A percentile compares a stretch with the other conserved stretches of the same genome.
phyloP scores from a whole-genome alignment of 1,140 invertebrate genomes.

The Phymastichus coffea region DNA sequence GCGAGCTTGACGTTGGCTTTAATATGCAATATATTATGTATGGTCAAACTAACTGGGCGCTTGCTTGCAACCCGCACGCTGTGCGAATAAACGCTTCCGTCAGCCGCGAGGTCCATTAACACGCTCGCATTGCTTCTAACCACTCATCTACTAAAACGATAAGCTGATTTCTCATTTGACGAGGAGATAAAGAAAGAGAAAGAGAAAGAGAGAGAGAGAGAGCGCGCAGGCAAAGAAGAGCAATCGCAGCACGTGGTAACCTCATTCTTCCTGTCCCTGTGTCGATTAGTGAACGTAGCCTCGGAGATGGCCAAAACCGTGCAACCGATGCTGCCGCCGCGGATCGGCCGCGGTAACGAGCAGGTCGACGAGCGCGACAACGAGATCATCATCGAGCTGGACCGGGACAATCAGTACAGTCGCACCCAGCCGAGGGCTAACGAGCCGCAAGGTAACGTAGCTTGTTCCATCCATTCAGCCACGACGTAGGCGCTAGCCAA shows the following conservation, averaged over 20 bases:
- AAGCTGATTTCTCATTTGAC: too few relatives aligned
- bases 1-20: too few relatives aligned
- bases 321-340: slow-evolving; percentile 48
- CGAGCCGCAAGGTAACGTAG: slow-evolving; percentile 56
- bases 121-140: too few relatives aligned
- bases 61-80: background rate
- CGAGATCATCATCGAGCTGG: slow-evolving; percentile 58
- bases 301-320: slow-evolving; percentile 54
- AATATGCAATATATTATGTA: too few relatives aligned
- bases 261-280: slow-evolving; percentile 13
- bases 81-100: background rate
- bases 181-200: background rate
- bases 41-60: too few relatives aligned
- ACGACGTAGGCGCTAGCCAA: too few relatives aligned
- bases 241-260: background rate
- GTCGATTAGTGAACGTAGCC: slow-evolving; percentile 52
- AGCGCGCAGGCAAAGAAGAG: background rate
- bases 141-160: too few relatives aligned
- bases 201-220: background rate
- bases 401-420: slow-evolving; percentile 57
- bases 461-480: background rate
- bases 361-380: slow-evolving; percentile 53
- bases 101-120: too few relatives aligned
- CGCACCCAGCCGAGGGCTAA: slow-evolving; percentile 56
- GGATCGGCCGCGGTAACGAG: slow-evolving; percentile 50